Evolutionary conservation across 2,113 vertebrate genomes (phyloP), one percentile per base, ranked within the genome.

Genomic region (Halichoerus grypus): DNA sequence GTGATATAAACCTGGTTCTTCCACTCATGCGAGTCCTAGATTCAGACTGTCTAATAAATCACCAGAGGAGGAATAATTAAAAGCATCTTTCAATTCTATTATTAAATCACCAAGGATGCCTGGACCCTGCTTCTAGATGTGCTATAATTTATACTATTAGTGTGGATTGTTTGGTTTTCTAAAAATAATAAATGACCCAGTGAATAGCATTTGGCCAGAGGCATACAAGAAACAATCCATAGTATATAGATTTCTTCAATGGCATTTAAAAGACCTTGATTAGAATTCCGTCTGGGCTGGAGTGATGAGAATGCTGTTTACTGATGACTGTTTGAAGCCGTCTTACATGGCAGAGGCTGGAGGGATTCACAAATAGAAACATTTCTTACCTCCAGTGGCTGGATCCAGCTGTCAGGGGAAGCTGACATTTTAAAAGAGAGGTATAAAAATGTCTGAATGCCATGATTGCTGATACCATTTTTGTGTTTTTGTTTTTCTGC

Each of bases 251-350:
- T 99, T 98, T 99, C 98, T 98, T 99, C 99, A 99, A 98, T 98
- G 98, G 98, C 98, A 99, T 99, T 99, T 99, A 98, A 98, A 99
- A 98, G 98, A 98, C 98, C 98, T 98, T 99, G 98, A 99, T 99
- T 99, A 99, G 99, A 98, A 99, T 99, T 98, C 98, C 98, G 97
- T 94, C 98, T 96, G 91, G 97, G 91, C 96, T 96, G 86, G 97
- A 98, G 96, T 95, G 97, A 98, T 95, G 98, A 98, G 98, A 98
- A 98, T 97, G 84, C 97, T 98, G 97, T 98, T 99, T 98, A 98
- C 98, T 94, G 96, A 98, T 95, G 91, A 83, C 97, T 98, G 72
- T 98, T 98, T 98, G 97, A 98, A 98, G 98, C 94, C 6, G 0
- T 98, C 67, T 76, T 18, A 80, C 74, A 87, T 91, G 24, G 96